phyloP scores from a whole-genome alignment of 1,140 invertebrate genomes.

The Himalopsyche phryganea region DNA sequence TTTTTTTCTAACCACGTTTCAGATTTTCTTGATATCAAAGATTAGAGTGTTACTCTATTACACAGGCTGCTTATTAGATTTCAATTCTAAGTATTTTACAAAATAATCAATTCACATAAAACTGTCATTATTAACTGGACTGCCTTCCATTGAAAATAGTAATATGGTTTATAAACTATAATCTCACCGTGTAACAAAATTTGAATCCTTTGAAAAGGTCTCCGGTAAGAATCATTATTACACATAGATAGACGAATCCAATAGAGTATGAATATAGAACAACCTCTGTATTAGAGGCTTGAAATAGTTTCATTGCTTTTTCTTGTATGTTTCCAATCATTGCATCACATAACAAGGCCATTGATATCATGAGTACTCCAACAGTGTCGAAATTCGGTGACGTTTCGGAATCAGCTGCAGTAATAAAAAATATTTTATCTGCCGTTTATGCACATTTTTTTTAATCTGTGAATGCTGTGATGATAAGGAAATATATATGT shows the following conservation, averaged over 20 bases:
- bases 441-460: no score
- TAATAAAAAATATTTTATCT: conserved; percentile 9
- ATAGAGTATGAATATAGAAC: conserved; percentile 91
- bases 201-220: conserved; percentile 70
- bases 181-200: conserved; percentile 77
- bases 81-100: no score
- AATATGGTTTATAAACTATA: no score
- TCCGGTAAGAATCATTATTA: conserved; percentile 71
- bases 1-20: no score
- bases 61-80: no score
- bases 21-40: no score
- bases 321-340: conserved; percentile 95
- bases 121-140: no score
- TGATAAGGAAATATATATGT: no score
- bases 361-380: conserved; percentile 83
- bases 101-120: no score
- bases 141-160: no score
- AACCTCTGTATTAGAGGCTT: conserved; percentile 85
- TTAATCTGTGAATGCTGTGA: no score
- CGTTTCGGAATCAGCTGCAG: conserved; percentile 82
- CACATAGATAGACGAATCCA: conserved; percentile 80
- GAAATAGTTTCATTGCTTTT: conserved; percentile 82
- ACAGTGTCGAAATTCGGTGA: conserved; percentile 82
- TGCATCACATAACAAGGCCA: conserved; percentile 87
- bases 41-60: no score